Evolutionary conservation across 2,797 vertebrate species (phyloP).

Genomic region (Platalea minor): DNA sequence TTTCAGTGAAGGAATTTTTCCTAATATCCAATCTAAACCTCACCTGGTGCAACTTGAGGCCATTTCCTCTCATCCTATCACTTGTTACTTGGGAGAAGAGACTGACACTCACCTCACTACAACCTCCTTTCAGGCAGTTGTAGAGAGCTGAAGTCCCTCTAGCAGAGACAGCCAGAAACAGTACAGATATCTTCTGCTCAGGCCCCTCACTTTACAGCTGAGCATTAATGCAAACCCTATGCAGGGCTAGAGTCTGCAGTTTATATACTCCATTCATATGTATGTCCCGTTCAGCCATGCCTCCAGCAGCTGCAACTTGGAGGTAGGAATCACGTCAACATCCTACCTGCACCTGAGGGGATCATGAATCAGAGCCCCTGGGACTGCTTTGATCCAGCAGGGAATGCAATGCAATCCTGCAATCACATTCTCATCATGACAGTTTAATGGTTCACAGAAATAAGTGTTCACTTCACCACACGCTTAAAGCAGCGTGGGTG

Average conservation of each 20-base stretch:
- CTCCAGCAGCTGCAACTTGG: background rate
- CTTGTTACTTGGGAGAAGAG: background rate
- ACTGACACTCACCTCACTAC: background rate
- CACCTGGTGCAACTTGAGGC: background rate
- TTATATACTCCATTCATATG: background rate
- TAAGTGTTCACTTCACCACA: background rate
- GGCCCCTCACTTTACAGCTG: background rate
- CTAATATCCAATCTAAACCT: background rate
- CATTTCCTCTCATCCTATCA: background rate
- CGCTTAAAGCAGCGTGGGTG: background rate
- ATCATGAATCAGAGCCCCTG: background rate
- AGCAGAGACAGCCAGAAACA: background rate
- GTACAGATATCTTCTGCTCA: background rate
- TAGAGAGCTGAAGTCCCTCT: background rate
- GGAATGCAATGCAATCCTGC: background rate
- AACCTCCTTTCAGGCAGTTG: background rate
- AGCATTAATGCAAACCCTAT: background rate
- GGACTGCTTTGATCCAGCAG: background rate
- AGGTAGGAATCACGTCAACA: background rate
- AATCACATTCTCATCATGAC: background rate
- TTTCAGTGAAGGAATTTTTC: background rate
- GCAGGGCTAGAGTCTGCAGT: rapidly evolving
- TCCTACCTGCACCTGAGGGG: background rate
- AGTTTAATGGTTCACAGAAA: constrained; percentile 22
- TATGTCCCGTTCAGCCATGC: background rate